Evolutionary conservation across 2,113 vertebrate species (phyloP), one percentile per base, ranked within the genome.

Genomic region (Ophthalmolycus amberensis): DNA sequence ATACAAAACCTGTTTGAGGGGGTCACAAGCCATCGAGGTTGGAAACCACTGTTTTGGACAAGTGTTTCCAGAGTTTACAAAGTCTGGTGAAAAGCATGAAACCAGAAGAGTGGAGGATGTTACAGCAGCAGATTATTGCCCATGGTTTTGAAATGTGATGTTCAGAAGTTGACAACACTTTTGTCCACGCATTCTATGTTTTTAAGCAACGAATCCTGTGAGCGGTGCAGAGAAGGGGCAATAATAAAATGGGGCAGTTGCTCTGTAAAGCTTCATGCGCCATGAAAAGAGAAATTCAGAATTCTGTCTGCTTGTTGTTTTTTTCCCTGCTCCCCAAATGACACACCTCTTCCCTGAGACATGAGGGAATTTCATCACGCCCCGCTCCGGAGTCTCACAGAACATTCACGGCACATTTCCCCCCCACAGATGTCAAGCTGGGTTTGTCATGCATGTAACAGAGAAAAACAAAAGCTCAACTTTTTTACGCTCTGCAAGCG

Each of bases 371-470:
- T 80, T 75, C 27, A 40, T 71, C 74, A 46, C 59, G 75, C 54
- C 58, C 42, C 75, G 56, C 76, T 77, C 69, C 37, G 52, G 48
- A 46, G 69, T 70, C 72, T 71, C 69, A 58, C 11, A 62, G 60
- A 77, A 25, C 37, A 0, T 74, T 78, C 85, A 71, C 29, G 25
- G 75, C 32, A 69, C 65, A 70, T 86, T 80, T 72, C 68, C 65
- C 65, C 72, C 69, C 71, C 86, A 62, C 76, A 71, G 54, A 83
- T 56, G 71, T 77, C 84, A 56, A 69, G 44, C 46, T 52, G 65
- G 8, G 27, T 86, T 82, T 80, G 81, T 79, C 77, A 79, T 27
- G 78, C 71, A 52, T 29, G 54, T 58, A 37, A 79, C 34, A 0
- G 20, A 2, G 38, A 38, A 48, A 75, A 60, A 72, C 59, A 27